phyloP scores from a whole-genome alignment of 2,113 vertebrate genomes.

The Poeciliopsis prolifica region DNA sequence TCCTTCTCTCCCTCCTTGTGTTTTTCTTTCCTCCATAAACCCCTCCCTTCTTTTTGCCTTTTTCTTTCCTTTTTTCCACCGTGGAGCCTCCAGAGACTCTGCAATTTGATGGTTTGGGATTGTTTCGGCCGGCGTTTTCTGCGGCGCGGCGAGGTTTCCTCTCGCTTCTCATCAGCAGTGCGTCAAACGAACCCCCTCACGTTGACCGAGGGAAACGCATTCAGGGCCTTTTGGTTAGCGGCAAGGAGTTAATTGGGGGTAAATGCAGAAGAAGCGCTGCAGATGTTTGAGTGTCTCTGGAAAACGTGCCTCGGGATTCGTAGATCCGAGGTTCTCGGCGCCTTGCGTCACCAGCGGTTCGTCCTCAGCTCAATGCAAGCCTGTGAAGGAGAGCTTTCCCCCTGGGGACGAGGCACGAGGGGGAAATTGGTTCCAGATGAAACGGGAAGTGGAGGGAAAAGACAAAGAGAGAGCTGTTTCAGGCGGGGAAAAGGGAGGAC shows the following conservation, averaged over 20 bases:
- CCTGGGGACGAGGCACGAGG: conserved; percentile 75
- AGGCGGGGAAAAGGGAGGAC: conserved; percentile 31
- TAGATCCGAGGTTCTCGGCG: background rate
- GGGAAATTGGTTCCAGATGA: conserved; percentile 83
- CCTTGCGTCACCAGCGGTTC: conserved; percentile 31
- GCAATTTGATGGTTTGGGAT: conserved; percentile 56
- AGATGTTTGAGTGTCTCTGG: background rate
- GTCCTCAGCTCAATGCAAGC: conserved; percentile 32
- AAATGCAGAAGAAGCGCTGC: background rate
- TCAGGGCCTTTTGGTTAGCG: background rate
- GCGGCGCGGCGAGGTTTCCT: conserved; percentile 3
- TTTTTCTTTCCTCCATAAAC: conserved; percentile 37
- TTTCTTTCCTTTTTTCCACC: conserved; percentile 18
- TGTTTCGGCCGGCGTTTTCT: conserved; percentile 59
- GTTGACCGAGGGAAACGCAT: conserved; percentile 8
- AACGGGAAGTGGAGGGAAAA: conserved; percentile 77
- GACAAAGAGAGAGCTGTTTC: conserved; percentile 79
- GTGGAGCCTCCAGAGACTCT: conserved; percentile 45
- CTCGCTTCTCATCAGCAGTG: background rate
- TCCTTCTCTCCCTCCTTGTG: conserved; percentile 44
- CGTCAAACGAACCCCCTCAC: background rate
- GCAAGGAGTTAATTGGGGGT: background rate
- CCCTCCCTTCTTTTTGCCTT: conserved; percentile 32
- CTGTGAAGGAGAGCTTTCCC: conserved; percentile 65
- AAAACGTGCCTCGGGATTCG: conserved; percentile 9